A percentile compares a stretch with the other conserved stretches of the same genome.
Conservation (phyloP, 2,113 vertebrate genomes). For the Salvator merianae region DNA sequence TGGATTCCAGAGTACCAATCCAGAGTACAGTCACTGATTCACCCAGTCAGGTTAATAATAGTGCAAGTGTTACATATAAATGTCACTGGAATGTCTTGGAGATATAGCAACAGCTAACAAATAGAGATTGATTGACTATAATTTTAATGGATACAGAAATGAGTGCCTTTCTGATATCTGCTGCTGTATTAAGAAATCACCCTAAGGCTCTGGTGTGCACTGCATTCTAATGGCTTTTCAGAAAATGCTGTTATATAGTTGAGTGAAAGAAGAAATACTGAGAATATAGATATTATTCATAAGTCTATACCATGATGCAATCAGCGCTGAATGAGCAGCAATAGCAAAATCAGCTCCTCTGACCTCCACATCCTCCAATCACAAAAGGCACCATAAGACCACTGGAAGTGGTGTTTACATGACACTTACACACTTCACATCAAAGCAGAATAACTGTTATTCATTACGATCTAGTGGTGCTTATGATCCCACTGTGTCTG, state of each 20-base stretch:
- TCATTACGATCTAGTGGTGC: no score
- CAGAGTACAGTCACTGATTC: not conserved
- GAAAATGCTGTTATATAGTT: not conserved
- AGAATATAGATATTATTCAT: not conserved
- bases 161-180: not conserved
- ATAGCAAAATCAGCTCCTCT: not conserved
- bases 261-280: not conserved
- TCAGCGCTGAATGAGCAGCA: not conserved
- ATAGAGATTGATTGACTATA: not conserved
- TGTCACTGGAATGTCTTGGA: not conserved
- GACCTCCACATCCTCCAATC: no score
- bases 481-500: no score
- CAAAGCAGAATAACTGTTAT: no score
- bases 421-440: no score
- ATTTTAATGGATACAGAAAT: conserved; percentile 7
- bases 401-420: no score
- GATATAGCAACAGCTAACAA: not conserved
- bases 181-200: not conserved
- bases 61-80: not conserved
- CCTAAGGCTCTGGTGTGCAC: not conserved
- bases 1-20: not conserved
- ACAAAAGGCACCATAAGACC: no score
- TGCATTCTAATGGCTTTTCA: not conserved
- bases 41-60: not conserved
- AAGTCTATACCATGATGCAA: no score